These are phyloP conservation scores for Geococcyx californianus DNA, from an alignment of 2,113 vertebrate genomes.

Conservation along the genomic window DNA sequence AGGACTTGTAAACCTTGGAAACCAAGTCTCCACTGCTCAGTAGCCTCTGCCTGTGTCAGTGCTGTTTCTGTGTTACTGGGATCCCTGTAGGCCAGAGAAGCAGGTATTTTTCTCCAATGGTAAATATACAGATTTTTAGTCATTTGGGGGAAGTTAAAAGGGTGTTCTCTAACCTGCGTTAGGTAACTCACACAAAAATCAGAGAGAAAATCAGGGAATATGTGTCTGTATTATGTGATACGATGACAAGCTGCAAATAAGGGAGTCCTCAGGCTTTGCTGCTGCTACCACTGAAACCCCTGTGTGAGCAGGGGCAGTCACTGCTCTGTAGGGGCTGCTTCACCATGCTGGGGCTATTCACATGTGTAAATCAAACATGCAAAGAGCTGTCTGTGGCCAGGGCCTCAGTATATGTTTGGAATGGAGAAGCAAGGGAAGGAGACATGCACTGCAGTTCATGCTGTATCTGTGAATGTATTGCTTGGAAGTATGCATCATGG, in stretches of 20 bases:
- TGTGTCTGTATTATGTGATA: background rate
- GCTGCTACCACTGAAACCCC: background rate
- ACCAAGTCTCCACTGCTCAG: background rate
- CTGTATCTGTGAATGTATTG: background rate
- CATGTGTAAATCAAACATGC: rapidly evolving
- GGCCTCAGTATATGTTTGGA: background rate
- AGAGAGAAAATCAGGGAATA: background rate
- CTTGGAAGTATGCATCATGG: rapidly evolving
- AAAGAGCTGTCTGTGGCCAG: background rate
- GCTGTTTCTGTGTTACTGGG: background rate
- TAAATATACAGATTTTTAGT: background rate
- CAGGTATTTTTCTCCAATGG: background rate
- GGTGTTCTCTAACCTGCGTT: background rate
- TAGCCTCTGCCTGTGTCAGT: background rate
- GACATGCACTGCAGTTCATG: rapidly evolving
- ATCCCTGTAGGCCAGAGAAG: background rate
- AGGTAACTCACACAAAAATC: background rate
- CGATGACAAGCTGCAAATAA: background rate
- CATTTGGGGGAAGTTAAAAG: background rate
- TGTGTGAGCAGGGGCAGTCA: background rate
- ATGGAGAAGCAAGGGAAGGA: background rate
- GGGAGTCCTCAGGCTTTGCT: background rate
- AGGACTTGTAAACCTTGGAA: background rate
- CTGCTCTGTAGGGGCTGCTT: background rate
- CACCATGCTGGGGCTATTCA: background rate